phyloP scores from a whole-genome alignment of 2,797 vertebrate genomes.

The Sebastolobus alascanus region DNA sequence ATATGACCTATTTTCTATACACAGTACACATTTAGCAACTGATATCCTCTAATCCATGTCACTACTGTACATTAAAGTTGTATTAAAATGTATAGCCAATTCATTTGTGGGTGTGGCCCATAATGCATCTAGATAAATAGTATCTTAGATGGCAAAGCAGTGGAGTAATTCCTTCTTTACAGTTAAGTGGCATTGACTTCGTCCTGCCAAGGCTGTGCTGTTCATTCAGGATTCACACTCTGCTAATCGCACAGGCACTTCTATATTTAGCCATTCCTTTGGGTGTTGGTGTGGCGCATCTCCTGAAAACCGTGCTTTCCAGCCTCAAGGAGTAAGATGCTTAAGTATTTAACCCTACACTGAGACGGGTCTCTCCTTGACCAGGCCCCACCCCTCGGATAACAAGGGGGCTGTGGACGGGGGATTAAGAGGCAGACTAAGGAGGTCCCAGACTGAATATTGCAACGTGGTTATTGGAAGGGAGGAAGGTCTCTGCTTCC shows the following conservation, averaged over 20 bases:
- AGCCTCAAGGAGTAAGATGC: constrained; percentile 72
- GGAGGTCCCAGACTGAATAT: constrained; percentile 4
- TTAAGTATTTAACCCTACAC: constrained; percentile 76
- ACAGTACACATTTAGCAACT: neutral
- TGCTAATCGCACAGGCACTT: constrained; percentile 71
- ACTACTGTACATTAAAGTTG: neutral
- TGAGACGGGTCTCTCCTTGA: constrained; percentile 55
- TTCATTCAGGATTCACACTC: constrained; percentile 79
- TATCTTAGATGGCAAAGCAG: constrained; percentile 6
- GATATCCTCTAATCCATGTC: neutral
- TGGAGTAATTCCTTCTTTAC: constrained; percentile 58
- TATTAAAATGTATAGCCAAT: constrained; percentile 16
- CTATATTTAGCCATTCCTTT: constrained; percentile 80
- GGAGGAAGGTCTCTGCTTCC: neutral
- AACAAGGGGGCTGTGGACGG: constrained; percentile 12
- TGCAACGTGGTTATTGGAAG: neutral
- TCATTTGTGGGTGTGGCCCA: constrained; percentile 31
- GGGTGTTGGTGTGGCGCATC: constrained; percentile 71
- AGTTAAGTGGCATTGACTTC: constrained; percentile 56
- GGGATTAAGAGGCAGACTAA: constrained; percentile 47
- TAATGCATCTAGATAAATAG: constrained; percentile 29
- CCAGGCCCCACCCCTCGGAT: constrained; percentile 7
- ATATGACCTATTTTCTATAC: neutral
- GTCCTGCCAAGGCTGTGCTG: constrained; percentile 44
- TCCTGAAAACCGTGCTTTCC: constrained; percentile 76